These are phyloP conservation scores for Pantherophis guttatus DNA, from an alignment of 2,113 vertebrate genomes.

Conservation along the genomic window DNA sequence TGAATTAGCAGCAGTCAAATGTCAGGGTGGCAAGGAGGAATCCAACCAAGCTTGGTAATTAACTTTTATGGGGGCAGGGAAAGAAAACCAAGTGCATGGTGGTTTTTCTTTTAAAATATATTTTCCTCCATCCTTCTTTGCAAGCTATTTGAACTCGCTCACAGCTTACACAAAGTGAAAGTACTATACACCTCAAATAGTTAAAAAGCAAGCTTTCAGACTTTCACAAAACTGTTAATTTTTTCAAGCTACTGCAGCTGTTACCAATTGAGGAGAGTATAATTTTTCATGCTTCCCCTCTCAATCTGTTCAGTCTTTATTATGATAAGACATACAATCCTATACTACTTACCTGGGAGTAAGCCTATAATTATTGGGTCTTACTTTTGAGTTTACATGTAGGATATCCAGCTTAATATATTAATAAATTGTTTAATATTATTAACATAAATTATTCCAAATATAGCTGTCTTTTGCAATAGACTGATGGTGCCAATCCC, in stretches of 20 bases:
- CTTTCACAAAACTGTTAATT: slow-evolving; percentile 5
- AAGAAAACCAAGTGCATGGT: not conserved
- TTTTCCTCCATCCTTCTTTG: slow-evolving; percentile 39
- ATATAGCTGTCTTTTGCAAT: not conserved
- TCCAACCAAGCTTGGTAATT: slow-evolving; percentile 78
- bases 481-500: not conserved
- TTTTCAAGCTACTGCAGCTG: slow-evolving; percentile 14
- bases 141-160: slow-evolving; percentile 28
- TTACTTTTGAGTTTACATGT: not conserved
- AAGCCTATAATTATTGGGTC: not conserved
- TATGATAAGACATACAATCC: slow-evolving; percentile 12
- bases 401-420: not conserved
- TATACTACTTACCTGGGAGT: not conserved
- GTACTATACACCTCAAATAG: not conserved
- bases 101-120: slow-evolving; percentile 25
- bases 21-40: slow-evolving; percentile 78
- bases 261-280: slow-evolving; percentile 41
- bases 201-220: not conserved
- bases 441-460: not conserved
- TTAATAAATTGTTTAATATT: slow-evolving; percentile 25
- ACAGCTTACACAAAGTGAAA: slow-evolving; percentile 25
- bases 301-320: not conserved
- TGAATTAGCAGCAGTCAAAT: slow-evolving; percentile 86
- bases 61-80: slow-evolving; percentile 68
- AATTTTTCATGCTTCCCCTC: not conserved